phyloP scores from a whole-genome alignment of 2,113 vertebrate genomes.

The Ctenodactylus gundi region DNA sequence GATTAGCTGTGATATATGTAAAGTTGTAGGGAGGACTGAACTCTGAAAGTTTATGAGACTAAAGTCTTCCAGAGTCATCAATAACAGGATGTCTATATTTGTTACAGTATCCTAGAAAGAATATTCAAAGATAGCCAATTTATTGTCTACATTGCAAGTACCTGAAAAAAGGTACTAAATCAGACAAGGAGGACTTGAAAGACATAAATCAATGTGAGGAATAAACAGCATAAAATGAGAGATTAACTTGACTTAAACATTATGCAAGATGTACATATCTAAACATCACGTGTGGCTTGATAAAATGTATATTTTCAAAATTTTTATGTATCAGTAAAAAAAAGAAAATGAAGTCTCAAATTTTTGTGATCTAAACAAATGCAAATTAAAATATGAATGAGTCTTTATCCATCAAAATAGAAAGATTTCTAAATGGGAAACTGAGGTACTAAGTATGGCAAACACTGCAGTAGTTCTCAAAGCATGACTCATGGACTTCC shows the following conservation, averaged over 20 bases:
- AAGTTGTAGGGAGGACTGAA: not conserved
- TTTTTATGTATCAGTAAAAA: not conserved
- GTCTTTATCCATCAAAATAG: not conserved
- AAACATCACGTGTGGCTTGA: no score
- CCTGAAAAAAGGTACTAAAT: not conserved
- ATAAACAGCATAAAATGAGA: not conserved
- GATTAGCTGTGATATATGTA: not conserved
- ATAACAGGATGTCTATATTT: not conserved
- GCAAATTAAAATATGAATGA: not conserved
- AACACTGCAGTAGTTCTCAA: not conserved
- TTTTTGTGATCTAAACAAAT: not conserved
- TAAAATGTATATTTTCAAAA: no score
- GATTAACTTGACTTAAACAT: not conserved
- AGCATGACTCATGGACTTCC: not conserved
- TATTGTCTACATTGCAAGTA: not conserved
- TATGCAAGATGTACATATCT: rapidly evolving
- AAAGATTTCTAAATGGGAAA: not conserved
- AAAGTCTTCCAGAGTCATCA: not conserved
- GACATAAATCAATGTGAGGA: not conserved
- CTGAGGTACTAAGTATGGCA: not conserved
- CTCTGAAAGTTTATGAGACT: not conserved
- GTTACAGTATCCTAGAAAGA: not conserved
- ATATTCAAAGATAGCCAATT: not conserved
- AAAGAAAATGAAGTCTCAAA: not conserved
- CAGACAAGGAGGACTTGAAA: not conserved